A percentile compares a stretch with the other conserved stretches of the same genome.
Conservation (phyloP, 2,113 vertebrate genomes). For the Gyps fulvus region DNA sequence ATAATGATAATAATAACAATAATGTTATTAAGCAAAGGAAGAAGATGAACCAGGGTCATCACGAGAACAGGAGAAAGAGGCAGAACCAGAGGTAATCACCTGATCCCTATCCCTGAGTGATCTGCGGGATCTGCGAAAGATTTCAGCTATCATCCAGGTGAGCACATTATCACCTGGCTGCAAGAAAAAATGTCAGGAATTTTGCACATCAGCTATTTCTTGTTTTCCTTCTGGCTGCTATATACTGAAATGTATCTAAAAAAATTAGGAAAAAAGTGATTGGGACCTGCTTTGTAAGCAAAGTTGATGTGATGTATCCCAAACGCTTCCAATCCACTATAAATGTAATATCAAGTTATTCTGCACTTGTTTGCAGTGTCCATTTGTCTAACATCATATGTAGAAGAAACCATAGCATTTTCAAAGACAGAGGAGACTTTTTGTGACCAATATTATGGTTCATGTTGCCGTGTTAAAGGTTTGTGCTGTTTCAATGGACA, state of each 20-base stretch:
- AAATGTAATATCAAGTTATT: not conserved
- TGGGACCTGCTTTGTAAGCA: not conserved
- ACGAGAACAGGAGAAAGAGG: too few species aligned
- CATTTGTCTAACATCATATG: not conserved
- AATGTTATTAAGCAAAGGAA: too few species aligned
- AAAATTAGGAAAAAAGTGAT: not conserved
- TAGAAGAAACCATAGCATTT: not conserved
- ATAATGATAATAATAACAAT: too few species aligned
- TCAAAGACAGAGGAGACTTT: not conserved
- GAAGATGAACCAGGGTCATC: too few species aligned
- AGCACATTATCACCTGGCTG: too few species aligned
- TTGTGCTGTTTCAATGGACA: not conserved
- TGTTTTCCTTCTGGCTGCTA: not conserved
- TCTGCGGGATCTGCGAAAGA: too few species aligned
- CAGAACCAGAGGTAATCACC: too few species aligned
- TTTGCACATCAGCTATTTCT: not conserved
- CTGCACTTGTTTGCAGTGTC: not conserved
- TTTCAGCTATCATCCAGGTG: too few species aligned
- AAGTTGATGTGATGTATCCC: not conserved
- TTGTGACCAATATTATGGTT: not conserved
- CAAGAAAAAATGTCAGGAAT: not conserved
- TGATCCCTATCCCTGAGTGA: too few species aligned
- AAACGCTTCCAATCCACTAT: not conserved
- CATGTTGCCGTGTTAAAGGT: not conserved
- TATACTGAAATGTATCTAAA: not conserved